phyloP scores from a whole-genome alignment of 2,888 invertebrate genomes.

The Conchocele bisecta region DNA sequence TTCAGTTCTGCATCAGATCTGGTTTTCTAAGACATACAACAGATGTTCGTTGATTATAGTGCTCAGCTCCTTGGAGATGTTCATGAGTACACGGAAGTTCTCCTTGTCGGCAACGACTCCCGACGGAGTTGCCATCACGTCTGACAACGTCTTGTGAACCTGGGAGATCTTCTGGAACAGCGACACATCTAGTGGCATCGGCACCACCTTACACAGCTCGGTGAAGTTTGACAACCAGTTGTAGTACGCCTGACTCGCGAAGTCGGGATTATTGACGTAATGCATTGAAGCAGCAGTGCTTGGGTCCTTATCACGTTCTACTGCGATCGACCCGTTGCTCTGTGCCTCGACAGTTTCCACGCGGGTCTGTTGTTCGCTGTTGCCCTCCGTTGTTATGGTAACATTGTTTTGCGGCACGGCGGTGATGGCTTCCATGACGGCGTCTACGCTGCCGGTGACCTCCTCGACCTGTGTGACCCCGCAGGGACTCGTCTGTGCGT shows the following conservation, averaged over 20 bases:
- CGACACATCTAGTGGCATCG: conserved; percentile 75
- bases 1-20: conserved; percentile 39
- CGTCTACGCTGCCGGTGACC: neutral
- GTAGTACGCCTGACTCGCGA: conserved; percentile 79
- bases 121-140: conserved; percentile 78
- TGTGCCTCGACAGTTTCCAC: conserved; percentile 27
- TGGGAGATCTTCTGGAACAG: conserved; percentile 80
- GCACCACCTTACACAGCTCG: conserved; percentile 74
- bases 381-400: neutral
- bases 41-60: conserved; percentile 77
- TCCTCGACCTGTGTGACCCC: neutral
- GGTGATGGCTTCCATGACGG: neutral
- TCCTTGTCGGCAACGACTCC: conserved; percentile 78
- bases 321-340: too few species aligned
- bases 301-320: neutral
- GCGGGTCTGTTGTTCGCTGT: neutral
- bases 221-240: conserved; percentile 80
- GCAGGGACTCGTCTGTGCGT: conserved; percentile 3
- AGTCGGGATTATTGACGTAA: conserved; percentile 77
- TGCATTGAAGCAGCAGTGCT: conserved; percentile 36
- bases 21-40: conserved; percentile 71
- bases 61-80: conserved; percentile 76
- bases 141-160: conserved; percentile 79
- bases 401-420: neutral
- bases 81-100: conserved; percentile 79